Evolutionary conservation across 2,888 invertebrate genomes (phyloP).

Genomic region (Candidula unifasciata): DNA sequence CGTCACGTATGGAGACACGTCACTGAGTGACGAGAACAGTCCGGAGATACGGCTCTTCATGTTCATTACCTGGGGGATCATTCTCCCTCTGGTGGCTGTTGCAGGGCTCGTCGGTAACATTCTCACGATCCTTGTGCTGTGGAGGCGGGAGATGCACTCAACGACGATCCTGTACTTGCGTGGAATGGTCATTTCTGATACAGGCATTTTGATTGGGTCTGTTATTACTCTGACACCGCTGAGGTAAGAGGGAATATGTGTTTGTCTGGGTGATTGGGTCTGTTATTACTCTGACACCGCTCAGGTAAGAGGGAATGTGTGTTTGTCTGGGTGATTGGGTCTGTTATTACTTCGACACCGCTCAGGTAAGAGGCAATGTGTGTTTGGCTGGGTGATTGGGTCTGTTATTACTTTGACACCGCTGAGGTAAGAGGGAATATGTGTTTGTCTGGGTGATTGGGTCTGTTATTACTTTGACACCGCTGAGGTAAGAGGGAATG

Average conservation of each 20-base stretch:
- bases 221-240: conserved; percentile 56
- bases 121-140: conserved; percentile 72
- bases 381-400: no score
- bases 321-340: no score
- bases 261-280: no score
- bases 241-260: conserved; percentile 2
- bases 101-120: conserved; percentile 73
- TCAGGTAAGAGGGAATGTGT: no score
- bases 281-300: no score
- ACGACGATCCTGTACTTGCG: conserved; percentile 70
- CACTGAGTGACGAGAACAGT: conserved; percentile 59
- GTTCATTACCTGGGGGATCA: conserved; percentile 70
- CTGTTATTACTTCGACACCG: no score
- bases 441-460: no score
- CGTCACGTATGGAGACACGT: conserved; percentile 65
- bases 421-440: no score
- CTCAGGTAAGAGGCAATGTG: no score
- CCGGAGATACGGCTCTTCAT: conserved; percentile 59
- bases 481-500: no score
- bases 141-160: conserved; percentile 72
- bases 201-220: conserved; percentile 57
- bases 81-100: conserved; percentile 66
- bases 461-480: no score
- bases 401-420: no score
- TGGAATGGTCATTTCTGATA: conserved; percentile 71